Evolutionary conservation across 1,140 invertebrate species (phyloP).

Genomic region (Psilanteris sp.): DNA sequence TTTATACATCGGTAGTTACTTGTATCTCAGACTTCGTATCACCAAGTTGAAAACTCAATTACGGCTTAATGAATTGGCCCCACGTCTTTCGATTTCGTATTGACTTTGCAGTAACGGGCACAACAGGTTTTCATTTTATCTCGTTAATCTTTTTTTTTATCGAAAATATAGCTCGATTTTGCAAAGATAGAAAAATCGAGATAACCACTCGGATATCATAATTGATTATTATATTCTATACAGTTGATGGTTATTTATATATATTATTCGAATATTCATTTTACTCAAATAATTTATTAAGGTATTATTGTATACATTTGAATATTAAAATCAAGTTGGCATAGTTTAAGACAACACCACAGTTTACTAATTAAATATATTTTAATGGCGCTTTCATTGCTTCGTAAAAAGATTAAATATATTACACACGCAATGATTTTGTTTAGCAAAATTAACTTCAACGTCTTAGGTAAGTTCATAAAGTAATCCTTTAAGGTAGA

Average conservation of each 20-base stretch:
- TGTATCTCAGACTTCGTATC: constrained; percentile 73
- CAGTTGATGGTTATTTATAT: constrained; percentile 22
- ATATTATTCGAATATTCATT: constrained; percentile 1
- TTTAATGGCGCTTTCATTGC: no score
- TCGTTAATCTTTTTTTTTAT: constrained; percentile 28
- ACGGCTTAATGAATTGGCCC: constrained; percentile 77
- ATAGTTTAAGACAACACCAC: no score
- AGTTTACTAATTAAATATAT: no score
- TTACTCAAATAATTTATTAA: background rate
- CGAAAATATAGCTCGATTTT: constrained; percentile 49
- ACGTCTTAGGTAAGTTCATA: background rate
- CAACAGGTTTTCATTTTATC: constrained; percentile 64
- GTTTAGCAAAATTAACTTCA: no score
- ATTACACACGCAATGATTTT: no score
- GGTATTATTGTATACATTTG: no score
- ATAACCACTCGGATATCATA: constrained; percentile 19
- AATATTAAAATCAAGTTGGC: no score
- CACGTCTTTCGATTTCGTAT: constrained; percentile 45
- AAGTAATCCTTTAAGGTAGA: background rate
- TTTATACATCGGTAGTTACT: constrained; percentile 69
- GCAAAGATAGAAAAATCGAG: constrained; percentile 38
- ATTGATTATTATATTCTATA: constrained; percentile 41
- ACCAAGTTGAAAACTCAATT: constrained; percentile 78
- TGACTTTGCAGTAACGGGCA: constrained; percentile 69
- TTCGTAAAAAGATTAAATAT: no score